Base-by-base conservation (phyloP, 2,113 vertebrate genomes). In the Pelecanoides urinatrix region DNA sequence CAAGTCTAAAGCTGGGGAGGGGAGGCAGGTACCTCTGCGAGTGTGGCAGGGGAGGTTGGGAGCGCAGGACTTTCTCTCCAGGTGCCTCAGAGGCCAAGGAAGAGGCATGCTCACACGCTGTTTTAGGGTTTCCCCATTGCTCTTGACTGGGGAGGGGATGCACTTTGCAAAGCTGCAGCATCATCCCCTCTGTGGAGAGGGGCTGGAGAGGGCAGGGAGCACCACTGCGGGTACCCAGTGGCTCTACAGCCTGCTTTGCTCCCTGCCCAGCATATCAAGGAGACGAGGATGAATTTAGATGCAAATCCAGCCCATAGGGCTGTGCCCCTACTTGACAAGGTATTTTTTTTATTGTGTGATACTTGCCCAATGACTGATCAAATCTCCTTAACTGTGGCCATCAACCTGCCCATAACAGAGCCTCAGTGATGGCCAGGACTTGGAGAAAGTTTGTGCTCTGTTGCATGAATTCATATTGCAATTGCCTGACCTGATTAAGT, bases 391-490 rank as follows among this genome's bases (percentile, higher is more conserved):
- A 27, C 4, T 0, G 1, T 36, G 29, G n/a, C 67, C 6, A 2
- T 17, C 2, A 2, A 80, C 50, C 34, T 75, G 65, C 56, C n/a
- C 10, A 0, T 62, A 90, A 45, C 32, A 76, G 36, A 68, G 36
- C 7, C 56, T 89, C 5, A 1, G 26, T 40, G 59, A 17, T 21
- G 49, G 66, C 22, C 59, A 50, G 61, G 92, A 53, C 36, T 55
- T 42, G 68, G 23, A 73, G 61, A 66, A 72, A 62, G 58, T 94
- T 88, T 36, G 19, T 88, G 52, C 26, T 59, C 68, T 71, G 23
- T 81, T 91, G 32, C 63, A 66, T 71, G 49, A 90, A 80, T 92
- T 88, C 44, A 11, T 74, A 47, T 38, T 93, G 72, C 45, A 47
- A 59, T 62, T 36, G 13, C 34, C 62, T 94, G 62, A 76, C 27